A percentile compares a stretch with the other conserved stretches of the same genome.
Conservation (phyloP, 2,797 vertebrate genomes). For the Synanceia verrucosa region DNA sequence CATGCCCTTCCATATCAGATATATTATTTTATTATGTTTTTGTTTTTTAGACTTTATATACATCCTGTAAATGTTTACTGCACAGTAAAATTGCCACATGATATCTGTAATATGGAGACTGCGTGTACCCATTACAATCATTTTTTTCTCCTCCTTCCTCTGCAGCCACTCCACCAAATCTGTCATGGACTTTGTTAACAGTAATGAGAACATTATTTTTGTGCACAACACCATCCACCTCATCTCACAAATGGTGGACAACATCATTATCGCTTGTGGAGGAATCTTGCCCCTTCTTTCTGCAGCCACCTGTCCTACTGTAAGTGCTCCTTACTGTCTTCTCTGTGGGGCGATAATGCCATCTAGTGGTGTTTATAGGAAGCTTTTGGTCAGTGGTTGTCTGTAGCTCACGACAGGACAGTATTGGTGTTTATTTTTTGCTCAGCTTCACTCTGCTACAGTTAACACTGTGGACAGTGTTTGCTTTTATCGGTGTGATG, state of each 20-base stretch:
- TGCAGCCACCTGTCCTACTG: constrained; percentile 88
- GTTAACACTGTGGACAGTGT: constrained; percentile 19
- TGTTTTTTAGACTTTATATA: not conserved
- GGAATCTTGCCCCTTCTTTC: constrained; percentile 94
- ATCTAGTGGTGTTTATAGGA: constrained; percentile 64
- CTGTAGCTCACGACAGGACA: not conserved
- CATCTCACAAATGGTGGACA: constrained; percentile 99
- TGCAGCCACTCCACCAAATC: constrained; percentile 96
- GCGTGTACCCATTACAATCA: not conserved
- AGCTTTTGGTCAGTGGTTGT: not conserved
- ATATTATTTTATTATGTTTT: not conserved
- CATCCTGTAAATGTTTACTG: not conserved
- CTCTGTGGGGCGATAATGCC: constrained; percentile 45
- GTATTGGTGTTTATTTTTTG: constrained; percentile 25
- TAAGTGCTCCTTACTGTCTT: constrained; percentile 54
- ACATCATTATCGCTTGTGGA: constrained; percentile 95
- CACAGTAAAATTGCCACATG: not conserved
- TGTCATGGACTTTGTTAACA: constrained; percentile 99
- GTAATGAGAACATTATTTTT: constrained; percentile 99
- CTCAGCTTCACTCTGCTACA: constrained; percentile 17
- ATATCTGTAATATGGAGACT: not conserved
- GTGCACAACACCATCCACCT: constrained; percentile 99
- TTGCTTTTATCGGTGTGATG: constrained; percentile 1
- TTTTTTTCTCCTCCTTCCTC: constrained; percentile 48
- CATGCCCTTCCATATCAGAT: not conserved